Evolutionary conservation across 2,797 vertebrate species (phyloP).

Genomic region (Avahi laniger): DNA sequence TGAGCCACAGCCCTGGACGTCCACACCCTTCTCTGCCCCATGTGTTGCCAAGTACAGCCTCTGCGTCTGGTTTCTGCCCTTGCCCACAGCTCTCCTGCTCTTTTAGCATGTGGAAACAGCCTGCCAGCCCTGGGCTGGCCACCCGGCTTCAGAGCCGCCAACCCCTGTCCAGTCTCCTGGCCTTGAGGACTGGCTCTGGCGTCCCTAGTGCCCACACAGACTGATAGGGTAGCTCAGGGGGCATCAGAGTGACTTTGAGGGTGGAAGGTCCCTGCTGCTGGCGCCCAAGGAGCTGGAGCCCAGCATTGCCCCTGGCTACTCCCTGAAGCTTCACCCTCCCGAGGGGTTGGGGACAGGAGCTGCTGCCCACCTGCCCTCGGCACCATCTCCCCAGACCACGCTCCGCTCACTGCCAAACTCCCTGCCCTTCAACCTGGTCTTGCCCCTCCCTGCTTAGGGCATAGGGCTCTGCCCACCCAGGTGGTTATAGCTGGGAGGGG

Average conservation of each 20-base stretch:
- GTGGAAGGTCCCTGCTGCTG: neutral
- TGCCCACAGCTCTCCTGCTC: neutral
- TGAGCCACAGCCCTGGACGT: neutral
- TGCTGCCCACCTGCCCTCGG: neutral
- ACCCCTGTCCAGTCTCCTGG: neutral
- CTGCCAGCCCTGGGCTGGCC: neutral
- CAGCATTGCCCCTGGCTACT: neutral
- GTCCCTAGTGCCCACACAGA: neutral
- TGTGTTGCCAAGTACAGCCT: neutral
- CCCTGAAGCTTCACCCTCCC: neutral
- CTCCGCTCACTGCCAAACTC: neutral
- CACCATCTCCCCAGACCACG: neutral
- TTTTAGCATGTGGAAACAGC: neutral
- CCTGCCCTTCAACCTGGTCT: neutral
- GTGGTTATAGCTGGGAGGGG: neutral
- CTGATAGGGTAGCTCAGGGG: neutral
- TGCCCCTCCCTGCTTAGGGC: neutral
- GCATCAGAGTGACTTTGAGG: neutral
- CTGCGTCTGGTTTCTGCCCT: neutral
- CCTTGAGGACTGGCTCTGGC: neutral
- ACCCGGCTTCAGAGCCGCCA: neutral
- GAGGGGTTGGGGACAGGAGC: neutral
- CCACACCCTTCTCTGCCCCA: neutral
- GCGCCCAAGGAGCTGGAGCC: neutral
- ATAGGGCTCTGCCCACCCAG: neutral